phyloP scores from a whole-genome alignment of 1,140 invertebrate species.

The Muscidifurax raptorellus region DNA sequence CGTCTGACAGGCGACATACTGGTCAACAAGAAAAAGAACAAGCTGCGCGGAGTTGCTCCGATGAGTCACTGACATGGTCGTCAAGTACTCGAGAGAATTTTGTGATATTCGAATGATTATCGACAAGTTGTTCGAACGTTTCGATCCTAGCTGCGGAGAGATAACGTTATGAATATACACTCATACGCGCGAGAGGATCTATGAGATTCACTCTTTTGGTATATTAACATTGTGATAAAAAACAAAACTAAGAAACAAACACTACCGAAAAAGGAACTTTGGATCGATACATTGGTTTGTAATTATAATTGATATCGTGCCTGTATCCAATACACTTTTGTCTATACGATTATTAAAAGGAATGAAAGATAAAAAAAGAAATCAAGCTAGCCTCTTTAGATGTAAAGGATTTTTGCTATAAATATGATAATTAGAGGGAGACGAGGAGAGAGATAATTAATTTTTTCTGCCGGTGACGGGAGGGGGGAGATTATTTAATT shows the following conservation, averaged over 20 bases:
- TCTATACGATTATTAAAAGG: slow-evolving; percentile 56
- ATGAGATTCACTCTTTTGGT: background rate
- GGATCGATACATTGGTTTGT: slow-evolving; percentile 61
- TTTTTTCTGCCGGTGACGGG: slow-evolving; percentile 55
- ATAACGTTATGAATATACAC: background rate
- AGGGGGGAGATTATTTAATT: slow-evolving; percentile 30
- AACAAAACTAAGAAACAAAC: slow-evolving; percentile 32
- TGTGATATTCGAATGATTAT: background rate
- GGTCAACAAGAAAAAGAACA: background rate
- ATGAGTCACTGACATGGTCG: slow-evolving; percentile 6
- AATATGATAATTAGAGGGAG: background rate
- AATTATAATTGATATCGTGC: slow-evolving; percentile 66
- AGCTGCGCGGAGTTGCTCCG: background rate
- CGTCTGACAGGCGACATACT: background rate
- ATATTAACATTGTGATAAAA: slow-evolving; percentile 70
- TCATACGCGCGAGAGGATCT: slow-evolving; percentile 36
- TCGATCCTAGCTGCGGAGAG: background rate
- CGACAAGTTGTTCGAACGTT: background rate
- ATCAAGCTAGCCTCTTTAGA: slow-evolving; percentile 14
- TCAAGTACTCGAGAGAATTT: background rate
- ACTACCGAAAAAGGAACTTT: slow-evolving; percentile 57
- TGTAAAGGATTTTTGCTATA: slow-evolving; percentile 38
- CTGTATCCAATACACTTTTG: slow-evolving; percentile 70
- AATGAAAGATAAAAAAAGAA: slow-evolving; percentile 60
- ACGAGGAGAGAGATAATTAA: slow-evolving; percentile 62